Evolutionary conservation across 2,888 invertebrate species (phyloP), one percentile per base, ranked within the genome.

Genomic region (Ceramica pisi): DNA sequence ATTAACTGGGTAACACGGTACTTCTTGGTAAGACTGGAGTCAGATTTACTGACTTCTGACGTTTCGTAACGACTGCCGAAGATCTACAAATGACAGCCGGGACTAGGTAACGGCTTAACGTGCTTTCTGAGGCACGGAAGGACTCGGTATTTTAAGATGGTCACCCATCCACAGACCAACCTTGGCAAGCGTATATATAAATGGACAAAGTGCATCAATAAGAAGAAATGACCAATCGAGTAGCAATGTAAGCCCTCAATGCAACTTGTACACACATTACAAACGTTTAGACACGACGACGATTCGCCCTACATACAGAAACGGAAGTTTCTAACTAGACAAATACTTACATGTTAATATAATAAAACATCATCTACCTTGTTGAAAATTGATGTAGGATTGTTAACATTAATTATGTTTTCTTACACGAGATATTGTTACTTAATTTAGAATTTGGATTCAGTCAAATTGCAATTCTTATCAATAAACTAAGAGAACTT

Each of bases 261-360:
- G 53, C n/a, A 66, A 66, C 41, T 51, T 67, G 63, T 60, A 41
- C 8, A 53, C n/a, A 61, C 53, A 50, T 67, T 55, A 64, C 41
- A 44, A 67, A 67, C 56, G 48, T 55, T 74, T 69, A 66, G 16
- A 62, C 50, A 31, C 26, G 50, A 56, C 26, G 50, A 56, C 41
- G 10, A 51, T 41, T 57, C 14, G 53, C 62, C 68, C 75, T 66
- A 79, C 65, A 62, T 74, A 67, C 3, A 12, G 51, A 48, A 78
- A 16, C 48, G 44, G 69, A 66, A 69, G 53, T 79, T 78, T 78
- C 65, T 62, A 69, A 63, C 61, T 10, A 59, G 57, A 62, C 50
- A 65, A 66, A 65, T 65, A 65, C 19, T 61, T 51, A 21, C 26
- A 55, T 61, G 10, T 48, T 61, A 50, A 78, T 67, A 60, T 62